Evolutionary conservation across 1,140 invertebrate species (phyloP), one percentile per base, ranked within the genome.

Genomic region (Drosophila seguyi): DNA sequence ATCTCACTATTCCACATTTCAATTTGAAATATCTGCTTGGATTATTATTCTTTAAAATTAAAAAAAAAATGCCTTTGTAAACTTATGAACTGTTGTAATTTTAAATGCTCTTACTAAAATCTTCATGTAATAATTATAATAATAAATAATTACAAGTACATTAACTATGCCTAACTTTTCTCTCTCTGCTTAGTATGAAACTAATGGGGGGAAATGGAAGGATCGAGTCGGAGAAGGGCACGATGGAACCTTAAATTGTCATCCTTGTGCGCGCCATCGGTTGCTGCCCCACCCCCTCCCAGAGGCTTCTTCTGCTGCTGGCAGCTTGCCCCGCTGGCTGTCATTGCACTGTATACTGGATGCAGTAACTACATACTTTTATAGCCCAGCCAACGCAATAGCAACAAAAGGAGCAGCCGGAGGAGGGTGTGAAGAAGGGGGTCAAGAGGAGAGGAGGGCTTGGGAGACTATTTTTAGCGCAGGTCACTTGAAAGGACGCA

Each of bases 401-500:
- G 41, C 50, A 53, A 41, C 47, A 39, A 38, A 58, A 68, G 42
- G 22, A 56, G 55, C 56, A 60, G 48, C 55, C 52, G 52, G n/a
- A 13, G 48, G 14, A 29, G 34, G 29, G 58, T 25, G 22, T 5
- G 65, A 18, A 5, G 45, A n/a, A 34, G 48, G 22, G 22, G 42
- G 13, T 29, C 48, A 31, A 13, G n/a, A 29, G 42, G 57, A 34
- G 52, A 34, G 7, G 52, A n/a, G n/a, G n/a, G n/a, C 60, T 71
- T 56, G 68, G 75, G 31, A 14, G 31, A 65, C 75, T 87, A 86
- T 87, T 87, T 83, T 67, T 55, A 87, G 80, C 73, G 57, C 80
- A 90, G 82, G 76, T 84, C 72, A 87, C 84, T 87, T 78, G 80
- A 88, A 90, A 81, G 68, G 85, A 84, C 81, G 66, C 58, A 81